phyloP scores from a whole-genome alignment of 2,888 invertebrate genomes.

The Cheilosia pagana region DNA sequence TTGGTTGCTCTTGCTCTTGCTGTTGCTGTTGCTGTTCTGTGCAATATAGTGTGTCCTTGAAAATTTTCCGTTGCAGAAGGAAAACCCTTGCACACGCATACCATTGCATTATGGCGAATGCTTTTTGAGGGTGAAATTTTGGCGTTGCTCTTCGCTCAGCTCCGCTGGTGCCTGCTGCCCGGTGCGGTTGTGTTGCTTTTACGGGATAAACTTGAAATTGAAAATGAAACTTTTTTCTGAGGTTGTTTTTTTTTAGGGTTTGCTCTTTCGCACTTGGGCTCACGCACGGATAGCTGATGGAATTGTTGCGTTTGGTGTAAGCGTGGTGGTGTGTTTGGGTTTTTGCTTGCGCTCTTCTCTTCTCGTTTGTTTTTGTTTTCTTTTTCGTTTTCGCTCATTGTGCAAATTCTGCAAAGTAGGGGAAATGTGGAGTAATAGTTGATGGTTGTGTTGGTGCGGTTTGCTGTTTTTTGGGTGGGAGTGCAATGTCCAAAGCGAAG shows the following conservation, averaged over 20 bases:
- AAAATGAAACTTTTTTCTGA: slow-evolving; percentile 68
- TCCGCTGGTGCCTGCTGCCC: slow-evolving; percentile 18
- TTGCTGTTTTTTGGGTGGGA: background rate
- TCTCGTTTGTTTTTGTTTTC: slow-evolving; percentile 48
- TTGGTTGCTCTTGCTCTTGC: slow-evolving; percentile 2
- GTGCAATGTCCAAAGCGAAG: slow-evolving; percentile 23
- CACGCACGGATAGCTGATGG: slow-evolving; percentile 49
- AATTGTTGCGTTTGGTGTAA: slow-evolving; percentile 58
- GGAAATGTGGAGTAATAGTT: slow-evolving; percentile 18
- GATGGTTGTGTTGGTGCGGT: background rate
- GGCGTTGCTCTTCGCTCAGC: background rate
- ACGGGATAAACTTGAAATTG: slow-evolving; percentile 74
- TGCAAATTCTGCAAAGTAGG: slow-evolving; percentile 63
- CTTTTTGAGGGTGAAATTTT: slow-evolving; percentile 17
- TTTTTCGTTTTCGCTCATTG: slow-evolving; percentile 19
- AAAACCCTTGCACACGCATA: slow-evolving; percentile 62
- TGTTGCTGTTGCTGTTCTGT: slow-evolving; percentile 6
- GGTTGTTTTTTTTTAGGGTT: slow-evolving; percentile 19
- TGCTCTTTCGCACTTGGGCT: slow-evolving; percentile 54
- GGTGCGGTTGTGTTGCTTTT: slow-evolving; percentile 21
- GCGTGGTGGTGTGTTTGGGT: slow-evolving; percentile 25
- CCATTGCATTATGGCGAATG: background rate
- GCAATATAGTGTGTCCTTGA: slow-evolving; percentile 47
- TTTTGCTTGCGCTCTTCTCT: slow-evolving; percentile 34
- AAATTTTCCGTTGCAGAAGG: slow-evolving; percentile 71